phyloP scores from a whole-genome alignment of 2,797 vertebrate genomes.

The Champsocephalus gunnari region DNA sequence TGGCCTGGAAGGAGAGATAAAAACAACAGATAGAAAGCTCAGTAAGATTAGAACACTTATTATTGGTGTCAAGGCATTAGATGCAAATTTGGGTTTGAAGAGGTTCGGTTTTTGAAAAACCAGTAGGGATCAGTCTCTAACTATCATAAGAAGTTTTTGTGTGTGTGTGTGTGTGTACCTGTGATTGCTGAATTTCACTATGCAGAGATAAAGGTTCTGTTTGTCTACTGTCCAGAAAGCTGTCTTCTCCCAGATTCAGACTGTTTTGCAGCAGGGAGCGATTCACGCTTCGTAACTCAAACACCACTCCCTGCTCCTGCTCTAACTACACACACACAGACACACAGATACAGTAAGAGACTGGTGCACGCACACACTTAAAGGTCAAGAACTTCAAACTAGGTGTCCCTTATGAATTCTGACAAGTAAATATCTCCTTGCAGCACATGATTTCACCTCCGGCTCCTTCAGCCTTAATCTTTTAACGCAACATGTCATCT shows the following conservation, averaged over 20 bases:
- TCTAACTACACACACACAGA: constrained; percentile 76
- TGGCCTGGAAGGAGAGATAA: constrained; percentile 71
- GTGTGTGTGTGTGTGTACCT: constrained; percentile 63
- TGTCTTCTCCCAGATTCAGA: constrained; percentile 81
- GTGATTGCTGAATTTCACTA: constrained; percentile 81
- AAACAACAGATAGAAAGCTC: not conserved
- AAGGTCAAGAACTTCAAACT: constrained; percentile 14
- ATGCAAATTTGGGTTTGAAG: not conserved
- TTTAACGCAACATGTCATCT: not conserved
- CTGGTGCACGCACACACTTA: constrained; percentile 8
- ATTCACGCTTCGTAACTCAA: constrained; percentile 86
- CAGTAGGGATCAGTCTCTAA: not conserved
- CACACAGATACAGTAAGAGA: constrained; percentile 32
- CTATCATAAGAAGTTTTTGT: not conserved
- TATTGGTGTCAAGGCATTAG: not conserved
- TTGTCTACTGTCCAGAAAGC: constrained; percentile 71
- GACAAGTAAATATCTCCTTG: constrained; percentile 6
- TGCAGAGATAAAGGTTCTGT: constrained; percentile 76
- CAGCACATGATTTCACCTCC: not conserved
- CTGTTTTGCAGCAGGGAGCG: constrained; percentile 81
- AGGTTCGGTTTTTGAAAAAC: not conserved
- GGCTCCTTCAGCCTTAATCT: not conserved
- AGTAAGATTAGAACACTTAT: not conserved
- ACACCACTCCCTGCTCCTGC: constrained; percentile 85
- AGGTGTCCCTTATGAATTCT: constrained; percentile 37